phyloP scores from a whole-genome alignment of 92 coral and sea anemone genomes.

The Porites rus region DNA sequence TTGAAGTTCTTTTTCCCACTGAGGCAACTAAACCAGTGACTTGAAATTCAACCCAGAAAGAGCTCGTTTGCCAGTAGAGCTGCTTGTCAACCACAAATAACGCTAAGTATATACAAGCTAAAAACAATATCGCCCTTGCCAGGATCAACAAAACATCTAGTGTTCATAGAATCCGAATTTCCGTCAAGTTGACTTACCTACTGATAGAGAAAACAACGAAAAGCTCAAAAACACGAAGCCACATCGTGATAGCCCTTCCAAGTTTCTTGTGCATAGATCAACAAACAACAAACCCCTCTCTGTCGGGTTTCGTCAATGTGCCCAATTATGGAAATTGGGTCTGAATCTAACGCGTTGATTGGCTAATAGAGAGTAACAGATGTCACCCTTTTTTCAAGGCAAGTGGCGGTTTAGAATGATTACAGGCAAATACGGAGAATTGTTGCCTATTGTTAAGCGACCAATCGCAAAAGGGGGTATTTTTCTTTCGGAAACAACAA shows the following conservation, averaged over 20 bases:
- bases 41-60: too few relatives aligned
- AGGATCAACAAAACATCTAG: not conserved
- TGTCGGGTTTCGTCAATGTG: conserved; percentile 47
- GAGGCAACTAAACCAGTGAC: too few relatives aligned
- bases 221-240: conserved; percentile 30
- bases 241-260: conserved; percentile 5
- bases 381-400: conserved; percentile 31
- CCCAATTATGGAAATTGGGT: conserved; percentile 50
- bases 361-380: conserved; percentile 33
- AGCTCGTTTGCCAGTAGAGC: too few relatives aligned
- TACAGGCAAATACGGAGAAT: conserved; percentile 32
- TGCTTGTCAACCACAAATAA: too few relatives aligned
- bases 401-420: conserved; percentile 24
- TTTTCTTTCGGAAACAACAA: conserved; percentile 45
- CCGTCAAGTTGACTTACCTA: conserved; percentile 48
- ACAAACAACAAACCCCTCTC: conserved; percentile 27
- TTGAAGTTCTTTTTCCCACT: too few relatives aligned
- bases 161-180: not conserved
- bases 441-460: conserved; percentile 21
- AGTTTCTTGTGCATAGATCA: conserved; percentile 33
- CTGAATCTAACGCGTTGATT: conserved; percentile 13
- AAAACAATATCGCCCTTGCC: conserved; percentile 26
- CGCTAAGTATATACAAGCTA: conserved; percentile 3
- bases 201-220: conserved; percentile 6
- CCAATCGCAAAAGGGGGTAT: conserved; percentile 43